Percentiles rank a stretch among this genome's conserved stretches.
Conservation (phyloP, 2,113 vertebrate species). For the Aramus guarauna region DNA sequence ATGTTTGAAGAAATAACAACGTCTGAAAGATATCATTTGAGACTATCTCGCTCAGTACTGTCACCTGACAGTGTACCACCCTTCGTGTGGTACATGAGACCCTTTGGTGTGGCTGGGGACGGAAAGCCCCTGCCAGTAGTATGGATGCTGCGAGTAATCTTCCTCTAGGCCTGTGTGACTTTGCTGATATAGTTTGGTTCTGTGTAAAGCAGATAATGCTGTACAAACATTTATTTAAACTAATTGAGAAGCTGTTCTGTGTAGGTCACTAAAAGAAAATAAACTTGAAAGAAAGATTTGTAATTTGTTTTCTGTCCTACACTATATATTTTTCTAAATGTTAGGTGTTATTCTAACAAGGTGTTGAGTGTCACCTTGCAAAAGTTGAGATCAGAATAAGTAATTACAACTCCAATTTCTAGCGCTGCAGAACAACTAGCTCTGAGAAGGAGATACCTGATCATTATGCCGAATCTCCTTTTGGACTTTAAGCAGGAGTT, state of each 20-base stretch:
- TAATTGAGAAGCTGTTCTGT: conserved; percentile 46
- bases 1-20: neutral
- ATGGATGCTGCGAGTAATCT: neutral
- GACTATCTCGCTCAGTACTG: neutral
- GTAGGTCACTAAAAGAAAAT: conserved; percentile 43
- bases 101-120: neutral
- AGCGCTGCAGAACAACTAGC: neutral
- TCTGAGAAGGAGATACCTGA: neutral
- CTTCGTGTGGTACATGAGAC: neutral
- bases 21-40: neutral
- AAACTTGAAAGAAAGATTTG: conserved; percentile 24
- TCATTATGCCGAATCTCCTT: neutral
- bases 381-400: neutral
- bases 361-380: conserved; percentile 23
- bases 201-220: conserved; percentile 41
- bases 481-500: neutral
- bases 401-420: neutral
- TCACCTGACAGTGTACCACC: neutral
- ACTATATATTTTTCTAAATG: conserved; percentile 22
- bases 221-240: conserved; percentile 63
- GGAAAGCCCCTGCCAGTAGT: neutral
- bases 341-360: neutral
- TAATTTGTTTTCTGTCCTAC: conserved; percentile 35
- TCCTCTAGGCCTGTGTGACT: neutral
- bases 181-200: neutral